Evolutionary conservation across 2,113 vertebrate species (phyloP).

Genomic region (Hyperoodon ampullatus): DNA sequence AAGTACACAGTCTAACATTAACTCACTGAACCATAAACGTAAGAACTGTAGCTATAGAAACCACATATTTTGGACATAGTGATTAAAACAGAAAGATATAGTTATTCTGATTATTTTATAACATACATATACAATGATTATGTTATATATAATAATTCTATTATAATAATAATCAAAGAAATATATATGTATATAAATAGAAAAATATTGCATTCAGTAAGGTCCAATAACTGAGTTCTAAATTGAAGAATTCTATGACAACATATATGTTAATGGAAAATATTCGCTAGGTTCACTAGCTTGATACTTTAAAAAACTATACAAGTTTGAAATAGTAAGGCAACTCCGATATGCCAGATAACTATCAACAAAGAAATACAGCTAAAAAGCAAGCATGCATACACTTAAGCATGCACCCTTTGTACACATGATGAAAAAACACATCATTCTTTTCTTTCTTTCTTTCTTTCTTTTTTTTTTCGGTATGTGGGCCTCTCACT

Average conservation of each 20-base stretch:
- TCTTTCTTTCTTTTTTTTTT: too few species aligned
- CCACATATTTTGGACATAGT: background rate
- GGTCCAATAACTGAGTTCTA: background rate
- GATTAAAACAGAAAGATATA: background rate
- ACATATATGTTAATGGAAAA: background rate
- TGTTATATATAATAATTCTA: background rate
- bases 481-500: too few species aligned
- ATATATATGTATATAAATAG: too few species aligned
- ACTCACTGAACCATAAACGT: background rate
- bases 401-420: background rate
- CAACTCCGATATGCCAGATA: background rate
- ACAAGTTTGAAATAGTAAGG: background rate
- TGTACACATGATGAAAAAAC: background rate
- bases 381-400: background rate
- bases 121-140: background rate
- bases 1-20: background rate
- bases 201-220: background rate
- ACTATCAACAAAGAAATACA: background rate
- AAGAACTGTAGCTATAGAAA: background rate
- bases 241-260: background rate
- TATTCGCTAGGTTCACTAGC: background rate
- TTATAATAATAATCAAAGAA: background rate
- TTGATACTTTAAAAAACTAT: conserved; percentile 37
- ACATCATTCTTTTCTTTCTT: background rate
- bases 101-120: background rate